Evolutionary conservation across 2,888 invertebrate genomes (phyloP).

Genomic region (Mesorhabditis spiculigera): DNA sequence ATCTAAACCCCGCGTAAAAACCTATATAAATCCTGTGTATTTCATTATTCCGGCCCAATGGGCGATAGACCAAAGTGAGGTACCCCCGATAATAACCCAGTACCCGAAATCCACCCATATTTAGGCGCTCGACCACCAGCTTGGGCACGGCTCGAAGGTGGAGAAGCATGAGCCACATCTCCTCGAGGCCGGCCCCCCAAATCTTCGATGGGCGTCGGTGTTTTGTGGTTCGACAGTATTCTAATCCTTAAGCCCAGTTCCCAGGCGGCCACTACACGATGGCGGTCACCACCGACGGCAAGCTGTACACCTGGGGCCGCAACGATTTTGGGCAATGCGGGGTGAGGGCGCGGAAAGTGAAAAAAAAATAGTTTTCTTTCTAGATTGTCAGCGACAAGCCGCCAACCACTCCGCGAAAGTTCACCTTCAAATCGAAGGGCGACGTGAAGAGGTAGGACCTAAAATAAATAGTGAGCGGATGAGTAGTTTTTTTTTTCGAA

Average conservation of each 20-base stretch:
- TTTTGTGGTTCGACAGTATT: too few relatives aligned
- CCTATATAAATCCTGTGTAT: too few relatives aligned
- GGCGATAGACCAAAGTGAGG: too few relatives aligned
- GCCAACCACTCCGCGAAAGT: conserved; percentile 16
- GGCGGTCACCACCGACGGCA: conserved; percentile 36
- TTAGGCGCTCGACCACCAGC: conserved; percentile 43
- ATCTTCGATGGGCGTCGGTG: too few relatives aligned
- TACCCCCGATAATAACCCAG: not conserved
- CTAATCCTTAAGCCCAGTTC: conserved; percentile 7
- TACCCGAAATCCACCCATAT: conserved; percentile 4
- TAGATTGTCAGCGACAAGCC: conserved; percentile 10
- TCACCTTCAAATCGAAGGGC: conserved; percentile 34
- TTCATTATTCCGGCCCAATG: too few relatives aligned
- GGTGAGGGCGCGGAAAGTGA: not conserved
- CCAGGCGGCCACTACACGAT: conserved; percentile 46
- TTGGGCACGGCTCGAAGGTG: conserved; percentile 47
- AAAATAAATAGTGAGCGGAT: not conserved
- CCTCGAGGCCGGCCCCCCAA: conserved; percentile 26
- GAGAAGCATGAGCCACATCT: conserved; percentile 42
- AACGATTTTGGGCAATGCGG: conserved; percentile 49
- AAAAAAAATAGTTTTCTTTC: not conserved
- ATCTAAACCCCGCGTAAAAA: too few relatives aligned
- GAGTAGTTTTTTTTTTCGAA: too few relatives aligned
- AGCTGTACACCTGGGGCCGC: conserved; percentile 45
- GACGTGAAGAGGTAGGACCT: conserved; percentile 1